Base-by-base conservation (phyloP, 2,888 invertebrate genomes). In the Cheilosia variabilis region DNA sequence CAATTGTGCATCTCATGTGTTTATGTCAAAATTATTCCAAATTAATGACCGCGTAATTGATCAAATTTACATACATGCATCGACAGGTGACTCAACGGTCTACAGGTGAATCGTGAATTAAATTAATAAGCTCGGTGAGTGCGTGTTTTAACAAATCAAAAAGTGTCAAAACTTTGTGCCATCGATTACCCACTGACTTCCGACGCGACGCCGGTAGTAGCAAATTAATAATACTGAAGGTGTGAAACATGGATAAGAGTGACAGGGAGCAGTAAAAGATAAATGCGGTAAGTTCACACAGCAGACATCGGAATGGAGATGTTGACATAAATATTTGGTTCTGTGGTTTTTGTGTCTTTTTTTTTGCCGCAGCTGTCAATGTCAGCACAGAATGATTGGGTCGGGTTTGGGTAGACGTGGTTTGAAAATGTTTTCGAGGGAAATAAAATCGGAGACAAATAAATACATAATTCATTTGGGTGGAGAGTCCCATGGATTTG, bases 121-220 rank as follows among this genome's bases (percentile, higher is more conserved):
- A 47, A 45, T 45, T 45, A 2, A 47, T 17, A 17, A 17, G 9
- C 27, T 37, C 5, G 1, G 43, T 19, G 15, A 9, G 34, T 10
- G 45, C 4, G 19, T 3, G 15, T 19, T 68, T 15, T 34, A 37
- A 37, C 15, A 78, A 78, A 69, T 78, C 41, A 53, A 10, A 69
- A 71, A 78, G 62, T 78, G 78, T 63, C 78, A 78, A 57, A 78
- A 78, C 37, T 22, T 57, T 50, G 47, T 47, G 31, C 45, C 27
- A 37, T 73, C 73, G 55, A 31, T 55, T 75, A 53, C 62, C 17
- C 22, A 6, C 52, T 5, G 55, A 43, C 31, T 45, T 66, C 27
- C 52, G n/a, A 47, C 10, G 15, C 52, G 4, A 34, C 17, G 19
- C 50, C 45, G 6, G 24, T 0, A 24, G 62, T n/a, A 43, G 53